Conservation (phyloP, 2,888 invertebrate genomes). For the Mythimna ferrago region DNA sequence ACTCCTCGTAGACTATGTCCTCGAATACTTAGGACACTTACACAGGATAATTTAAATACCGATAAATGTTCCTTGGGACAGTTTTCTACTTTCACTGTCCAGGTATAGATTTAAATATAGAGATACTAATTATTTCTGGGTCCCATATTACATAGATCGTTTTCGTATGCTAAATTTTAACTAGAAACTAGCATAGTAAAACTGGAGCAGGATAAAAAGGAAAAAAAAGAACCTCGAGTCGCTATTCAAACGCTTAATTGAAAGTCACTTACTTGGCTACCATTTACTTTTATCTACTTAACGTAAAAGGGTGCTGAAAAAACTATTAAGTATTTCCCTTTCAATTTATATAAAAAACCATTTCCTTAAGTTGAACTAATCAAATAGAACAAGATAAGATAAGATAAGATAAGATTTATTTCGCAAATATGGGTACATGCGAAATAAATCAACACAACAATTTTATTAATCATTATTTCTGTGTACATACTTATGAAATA, state of each 20-base stretch:
- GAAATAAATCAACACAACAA: too few species aligned
- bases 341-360: background rate
- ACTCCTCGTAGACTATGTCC: too few species aligned
- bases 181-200: background rate
- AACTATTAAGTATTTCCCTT: background rate
- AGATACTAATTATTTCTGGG: too few species aligned
- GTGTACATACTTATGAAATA: too few species aligned
- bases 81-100: too few species aligned
- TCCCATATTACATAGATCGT: background rate
- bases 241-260: conserved; percentile 3
- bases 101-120: background rate
- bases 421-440: too few species aligned
- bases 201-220: background rate
- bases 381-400: too few species aligned
- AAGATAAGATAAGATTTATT: too few species aligned
- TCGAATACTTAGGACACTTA: too few species aligned
- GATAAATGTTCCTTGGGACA: too few species aligned
- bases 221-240: background rate
- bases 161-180: conserved; percentile 8
- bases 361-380: background rate
- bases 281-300: background rate
- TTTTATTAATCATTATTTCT: too few species aligned
- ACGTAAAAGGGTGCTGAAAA: background rate
- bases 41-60: too few species aligned
- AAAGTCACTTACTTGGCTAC: conserved; percentile 1